Evolutionary conservation across 37 sponge, comb jelly and placozoan genomes (phyloP), one percentile per base, ranked within the genome.

Genomic region (Hexactinellida sp.): DNA sequence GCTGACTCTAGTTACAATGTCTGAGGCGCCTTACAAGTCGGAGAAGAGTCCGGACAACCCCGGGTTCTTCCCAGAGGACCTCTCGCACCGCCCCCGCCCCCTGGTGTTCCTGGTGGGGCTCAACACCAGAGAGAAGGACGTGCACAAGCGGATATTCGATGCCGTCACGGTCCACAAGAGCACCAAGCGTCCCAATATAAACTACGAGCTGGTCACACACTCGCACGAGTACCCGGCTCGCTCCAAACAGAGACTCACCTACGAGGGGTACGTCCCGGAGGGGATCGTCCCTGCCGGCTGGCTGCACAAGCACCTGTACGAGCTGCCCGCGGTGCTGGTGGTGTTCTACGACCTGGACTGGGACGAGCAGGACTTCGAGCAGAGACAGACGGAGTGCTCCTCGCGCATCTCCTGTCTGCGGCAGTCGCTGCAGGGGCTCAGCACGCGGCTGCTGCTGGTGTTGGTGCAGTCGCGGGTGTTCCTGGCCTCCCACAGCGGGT

Each of bases 281-380:
- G 98, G 95, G 32, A 93, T 97, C 24, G 83, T 97, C 36, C 90
- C 91, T 87, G 37, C 30, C 23, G 55, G 55, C 36, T 97, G 98
- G 98, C 38, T 97, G n/a, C 21, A 89, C 30, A 97, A 97, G 55
- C 98, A 97, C 83, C 84, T 87, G 1, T 37, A 87, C 63, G 89
- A 91, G 51, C 54, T 97, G 28, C 98, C 98, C 0, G 85, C 95
- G 76, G 91, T 93, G 39, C 85, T 94, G 36, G 92, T 89, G 36
- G 83, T 97, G 84, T 97, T 97, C 89, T 94, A 90, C 85, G 95
- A 97, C 84, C 87, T 97, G 84, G 98, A 97, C 87, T 97, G 98
- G 98, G 82, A 87, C 36, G 92, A 91, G 36, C 86, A 89, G 21
- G 92, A 91, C 36, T 97, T 93, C 95, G 92, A 91, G 1, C 92